Evolutionary conservation across 2,888 invertebrate species (phyloP).

Genomic region (Tetranychus truncatus): DNA sequence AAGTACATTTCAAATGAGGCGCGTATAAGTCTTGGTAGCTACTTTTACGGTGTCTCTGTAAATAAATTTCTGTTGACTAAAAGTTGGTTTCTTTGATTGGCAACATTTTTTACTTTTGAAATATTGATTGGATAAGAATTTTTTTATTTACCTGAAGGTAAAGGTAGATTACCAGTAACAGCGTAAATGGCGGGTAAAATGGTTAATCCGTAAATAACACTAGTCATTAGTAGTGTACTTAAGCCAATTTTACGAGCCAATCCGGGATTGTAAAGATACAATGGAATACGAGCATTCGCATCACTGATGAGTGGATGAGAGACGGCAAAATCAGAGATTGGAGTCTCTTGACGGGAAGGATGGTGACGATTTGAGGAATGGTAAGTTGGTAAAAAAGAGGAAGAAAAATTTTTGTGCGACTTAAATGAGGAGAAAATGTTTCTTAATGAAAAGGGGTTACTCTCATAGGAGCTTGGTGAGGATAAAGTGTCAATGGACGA

Average conservation of each 20-base stretch:
- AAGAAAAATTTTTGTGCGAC: not conserved
- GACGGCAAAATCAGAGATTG: not conserved
- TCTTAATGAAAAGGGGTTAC: not conserved
- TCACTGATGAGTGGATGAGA: constrained; percentile 5
- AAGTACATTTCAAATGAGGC: no score
- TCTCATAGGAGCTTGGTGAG: not conserved
- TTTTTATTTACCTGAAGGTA: constrained; percentile 12
- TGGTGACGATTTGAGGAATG: not conserved
- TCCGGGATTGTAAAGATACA: constrained; percentile 17
- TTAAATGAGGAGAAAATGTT: not conserved
- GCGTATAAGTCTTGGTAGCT: no score
- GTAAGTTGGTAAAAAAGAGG: not conserved
- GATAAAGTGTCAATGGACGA: not conserved
- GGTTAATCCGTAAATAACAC: constrained; percentile 16
- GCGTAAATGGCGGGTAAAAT: constrained; percentile 17
- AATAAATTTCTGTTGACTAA: no score
- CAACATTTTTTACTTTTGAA: not conserved
- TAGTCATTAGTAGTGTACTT: constrained; percentile 18
- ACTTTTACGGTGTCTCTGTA: no score
- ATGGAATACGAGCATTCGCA: constrained; percentile 8
- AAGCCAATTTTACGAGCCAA: constrained; percentile 18
- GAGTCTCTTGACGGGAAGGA: not conserved
- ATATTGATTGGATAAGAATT: not conserved
- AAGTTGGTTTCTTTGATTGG: no score
- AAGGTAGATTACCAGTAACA: constrained; percentile 7